Percentiles rank a stretch among this genome's conserved stretches.
phyloP scores from a whole-genome alignment of 2,113 vertebrate genomes.

The Percina caprodes region DNA sequence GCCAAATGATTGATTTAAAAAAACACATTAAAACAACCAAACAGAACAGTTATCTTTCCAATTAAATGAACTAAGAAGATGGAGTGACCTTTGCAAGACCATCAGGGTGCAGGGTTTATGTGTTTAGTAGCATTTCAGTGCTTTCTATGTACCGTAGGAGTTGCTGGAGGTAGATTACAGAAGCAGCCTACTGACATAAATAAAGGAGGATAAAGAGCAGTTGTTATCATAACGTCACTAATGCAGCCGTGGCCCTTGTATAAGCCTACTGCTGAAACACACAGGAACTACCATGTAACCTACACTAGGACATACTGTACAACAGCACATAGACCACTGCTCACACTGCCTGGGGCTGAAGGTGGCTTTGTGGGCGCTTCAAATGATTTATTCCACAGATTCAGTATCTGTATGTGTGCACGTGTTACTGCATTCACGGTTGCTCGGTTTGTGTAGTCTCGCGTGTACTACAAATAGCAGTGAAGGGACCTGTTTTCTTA shows the following conservation, averaged over 20 bases:
- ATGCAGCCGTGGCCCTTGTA: slow-evolving; percentile 69
- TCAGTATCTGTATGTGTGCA: slow-evolving; percentile 28
- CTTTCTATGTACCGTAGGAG: slow-evolving; percentile 43
- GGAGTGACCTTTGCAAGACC: too few species aligned
- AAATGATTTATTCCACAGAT: slow-evolving; percentile 50
- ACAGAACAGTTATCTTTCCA: too few species aligned
- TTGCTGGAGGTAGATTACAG: slow-evolving; percentile 64
- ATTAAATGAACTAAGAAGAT: too few species aligned
- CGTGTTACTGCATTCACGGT: slow-evolving; percentile 24
- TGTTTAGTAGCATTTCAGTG: slow-evolving; percentile 28
- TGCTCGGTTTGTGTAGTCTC: slow-evolving; percentile 32
- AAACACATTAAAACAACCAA: too few species aligned
- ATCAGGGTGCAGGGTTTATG: slow-evolving; percentile 18
- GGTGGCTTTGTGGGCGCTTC: slow-evolving; percentile 59
- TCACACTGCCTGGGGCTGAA: slow-evolving; percentile 52
- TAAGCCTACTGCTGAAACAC: slow-evolving; percentile 67
- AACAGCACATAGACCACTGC: slow-evolving; percentile 42
- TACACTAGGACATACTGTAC: slow-evolving; percentile 57
- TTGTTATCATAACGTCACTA: slow-evolving; percentile 64
- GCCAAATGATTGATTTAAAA: too few species aligned
- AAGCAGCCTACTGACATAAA: slow-evolving; percentile 63
- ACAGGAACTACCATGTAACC: slow-evolving; percentile 54
- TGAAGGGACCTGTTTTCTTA: slow-evolving; percentile 31
- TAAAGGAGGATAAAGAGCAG: slow-evolving; percentile 64
- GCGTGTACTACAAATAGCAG: slow-evolving; percentile 21